These are phyloP conservation scores for Rhincodon typus DNA, from an alignment of 2,797 vertebrate species.

Conservation along the genomic window DNA sequence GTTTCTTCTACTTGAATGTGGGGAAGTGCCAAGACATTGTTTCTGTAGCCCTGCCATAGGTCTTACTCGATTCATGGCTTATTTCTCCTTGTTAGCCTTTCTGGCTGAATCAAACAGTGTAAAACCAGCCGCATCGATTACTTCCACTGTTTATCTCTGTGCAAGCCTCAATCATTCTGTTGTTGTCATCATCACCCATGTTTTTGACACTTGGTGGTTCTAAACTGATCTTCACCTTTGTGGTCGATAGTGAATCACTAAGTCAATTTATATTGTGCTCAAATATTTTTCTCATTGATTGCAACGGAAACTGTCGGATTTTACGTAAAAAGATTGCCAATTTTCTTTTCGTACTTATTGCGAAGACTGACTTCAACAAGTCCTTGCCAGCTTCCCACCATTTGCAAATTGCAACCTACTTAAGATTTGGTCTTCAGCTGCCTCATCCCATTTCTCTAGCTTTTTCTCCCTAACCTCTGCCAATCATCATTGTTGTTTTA, in stretches of 20 bases:
- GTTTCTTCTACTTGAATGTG: not conserved
- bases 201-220: not conserved
- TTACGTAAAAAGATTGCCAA: not conserved
- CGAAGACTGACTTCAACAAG: not conserved
- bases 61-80: not conserved
- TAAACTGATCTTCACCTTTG: not conserved
- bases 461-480: not conserved
- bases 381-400: not conserved
- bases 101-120: not conserved
- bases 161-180: not conserved
- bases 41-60: not conserved
- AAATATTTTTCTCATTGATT: not conserved
- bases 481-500: not conserved
- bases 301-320: not conserved
- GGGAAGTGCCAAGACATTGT: not conserved
- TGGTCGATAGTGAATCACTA: not conserved
- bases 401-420: not conserved
- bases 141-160: not conserved
- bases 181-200: not conserved
- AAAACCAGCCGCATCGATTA: not conserved
- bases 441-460: not conserved
- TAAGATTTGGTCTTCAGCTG: not conserved
- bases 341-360: not conserved
- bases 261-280: not conserved
- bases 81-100: not conserved